phyloP scores from a whole-genome alignment of 2,888 invertebrate species.

The Chaetogeoica ovagalla region DNA sequence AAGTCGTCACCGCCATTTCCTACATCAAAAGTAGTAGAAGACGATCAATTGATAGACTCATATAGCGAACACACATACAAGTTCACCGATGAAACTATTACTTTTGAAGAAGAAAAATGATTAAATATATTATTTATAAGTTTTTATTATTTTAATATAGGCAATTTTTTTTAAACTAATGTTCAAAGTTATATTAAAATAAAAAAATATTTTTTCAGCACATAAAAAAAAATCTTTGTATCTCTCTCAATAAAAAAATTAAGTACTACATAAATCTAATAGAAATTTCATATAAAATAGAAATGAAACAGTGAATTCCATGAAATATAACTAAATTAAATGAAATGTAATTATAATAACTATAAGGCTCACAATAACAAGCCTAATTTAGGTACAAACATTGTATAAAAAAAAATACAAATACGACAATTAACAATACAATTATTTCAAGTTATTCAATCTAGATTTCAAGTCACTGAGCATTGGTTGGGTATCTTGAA shows the following conservation, averaged over 20 bases:
- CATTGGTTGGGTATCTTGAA: conserved; percentile 28
- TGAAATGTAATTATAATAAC: no score
- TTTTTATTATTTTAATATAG: background rate
- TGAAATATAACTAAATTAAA: no score
- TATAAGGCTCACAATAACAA: background rate
- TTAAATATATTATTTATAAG: background rate
- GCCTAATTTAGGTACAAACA: background rate
- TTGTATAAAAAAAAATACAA: background rate
- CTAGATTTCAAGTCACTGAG: conserved; percentile 38
- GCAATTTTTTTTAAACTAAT: background rate
- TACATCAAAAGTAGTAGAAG: conserved; percentile 34
- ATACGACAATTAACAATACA: background rate
- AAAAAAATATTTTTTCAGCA: background rate
- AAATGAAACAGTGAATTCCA: background rate
- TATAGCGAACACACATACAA: conserved; percentile 30
- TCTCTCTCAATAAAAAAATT: background rate
- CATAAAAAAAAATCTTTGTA: background rate
- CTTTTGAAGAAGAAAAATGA: conserved; percentile 47
- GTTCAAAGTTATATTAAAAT: background rate
- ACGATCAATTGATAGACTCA: conserved; percentile 36
- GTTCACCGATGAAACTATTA: conserved; percentile 44
- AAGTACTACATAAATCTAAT: no score
- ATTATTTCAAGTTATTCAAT: conserved; percentile 17
- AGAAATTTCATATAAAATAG: no score
- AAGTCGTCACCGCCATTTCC: conserved; percentile 37